Percentiles rank a stretch among this genome's conserved stretches.
Conservation (phyloP, 1,140 invertebrate species). For the Papilio xuthus region DNA sequence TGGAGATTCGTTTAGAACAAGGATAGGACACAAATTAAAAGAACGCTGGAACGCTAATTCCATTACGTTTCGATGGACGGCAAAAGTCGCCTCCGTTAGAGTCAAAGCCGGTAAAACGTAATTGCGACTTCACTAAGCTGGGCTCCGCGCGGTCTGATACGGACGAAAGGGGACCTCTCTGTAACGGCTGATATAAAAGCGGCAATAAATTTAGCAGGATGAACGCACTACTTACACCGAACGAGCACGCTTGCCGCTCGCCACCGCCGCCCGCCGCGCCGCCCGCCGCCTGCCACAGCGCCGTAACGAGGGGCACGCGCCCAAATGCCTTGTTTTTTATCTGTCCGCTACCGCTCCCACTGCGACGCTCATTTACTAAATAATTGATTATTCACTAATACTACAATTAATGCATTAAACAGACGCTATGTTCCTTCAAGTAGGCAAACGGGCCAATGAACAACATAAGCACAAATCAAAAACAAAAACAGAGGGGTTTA, state of each 20-base stretch:
- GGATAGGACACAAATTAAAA: slow-evolving; percentile 78
- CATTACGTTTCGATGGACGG: slow-evolving; percentile 80
- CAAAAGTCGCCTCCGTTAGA: slow-evolving; percentile 77
- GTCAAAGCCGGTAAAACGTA: slow-evolving; percentile 80
- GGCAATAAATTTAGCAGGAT: slow-evolving; percentile 81
- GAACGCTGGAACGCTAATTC: slow-evolving; percentile 78
- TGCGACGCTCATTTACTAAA: slow-evolving; percentile 14
- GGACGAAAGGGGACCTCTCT: slow-evolving; percentile 75
- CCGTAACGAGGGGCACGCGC: slow-evolving; percentile 72
- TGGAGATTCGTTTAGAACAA: slow-evolving; percentile 72
- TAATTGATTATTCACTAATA: slow-evolving; percentile 13
- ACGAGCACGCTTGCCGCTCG: slow-evolving; percentile 63
- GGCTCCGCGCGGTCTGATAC: slow-evolving; percentile 76
- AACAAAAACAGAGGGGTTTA: neutral
- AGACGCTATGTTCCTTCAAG: neutral
- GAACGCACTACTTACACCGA: slow-evolving; percentile 79
- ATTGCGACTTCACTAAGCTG: slow-evolving; percentile 81
- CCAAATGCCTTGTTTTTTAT: slow-evolving; percentile 56
- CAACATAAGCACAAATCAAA: neutral
- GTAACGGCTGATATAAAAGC: slow-evolving; percentile 81
- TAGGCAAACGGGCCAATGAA: neutral
- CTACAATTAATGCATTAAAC: neutral
- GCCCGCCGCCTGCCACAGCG: neutral
- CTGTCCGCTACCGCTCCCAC: slow-evolving; percentile 40
- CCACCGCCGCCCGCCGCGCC: neutral